Conservation (phyloP, 2,797 vertebrate genomes). For the Knipowitschia caucasica region DNA sequence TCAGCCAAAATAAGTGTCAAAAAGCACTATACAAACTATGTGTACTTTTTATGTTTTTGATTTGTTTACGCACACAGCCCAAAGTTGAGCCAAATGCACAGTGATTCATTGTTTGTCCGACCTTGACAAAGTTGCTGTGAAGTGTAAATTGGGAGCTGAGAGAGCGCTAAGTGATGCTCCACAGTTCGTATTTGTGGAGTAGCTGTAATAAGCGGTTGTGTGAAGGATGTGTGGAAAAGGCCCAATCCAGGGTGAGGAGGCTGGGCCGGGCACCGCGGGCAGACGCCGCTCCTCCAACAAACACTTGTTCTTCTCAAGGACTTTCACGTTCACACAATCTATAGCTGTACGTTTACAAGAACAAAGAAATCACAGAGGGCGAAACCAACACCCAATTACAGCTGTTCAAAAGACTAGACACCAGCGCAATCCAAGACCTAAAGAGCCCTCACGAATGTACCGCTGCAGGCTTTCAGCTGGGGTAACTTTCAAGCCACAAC, state of each 20-base stretch:
- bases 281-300: no score
- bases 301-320: neutral
- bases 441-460: no score
- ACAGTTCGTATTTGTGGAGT: neutral
- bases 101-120: neutral
- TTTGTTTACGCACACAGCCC: neutral
- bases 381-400: no score
- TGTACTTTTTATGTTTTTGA: neutral
- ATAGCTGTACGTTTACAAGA: no score
- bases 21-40: neutral
- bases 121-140: conserved; percentile 2
- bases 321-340: neutral
- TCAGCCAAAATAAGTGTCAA: neutral
- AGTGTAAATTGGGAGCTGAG: neutral
- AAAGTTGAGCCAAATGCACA: neutral
- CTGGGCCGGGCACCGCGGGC: neutral
- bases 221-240: neutral
- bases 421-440: no score
- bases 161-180: neutral
- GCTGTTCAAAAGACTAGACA: no score
- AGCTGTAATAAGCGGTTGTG: neutral
- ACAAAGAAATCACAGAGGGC: no score
- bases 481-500: no score
- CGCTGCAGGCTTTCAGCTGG: no score
- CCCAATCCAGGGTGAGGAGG: conserved; percentile 43